phyloP scores from a whole-genome alignment of 2,888 invertebrate genomes.

The Euzophera pinguis region DNA sequence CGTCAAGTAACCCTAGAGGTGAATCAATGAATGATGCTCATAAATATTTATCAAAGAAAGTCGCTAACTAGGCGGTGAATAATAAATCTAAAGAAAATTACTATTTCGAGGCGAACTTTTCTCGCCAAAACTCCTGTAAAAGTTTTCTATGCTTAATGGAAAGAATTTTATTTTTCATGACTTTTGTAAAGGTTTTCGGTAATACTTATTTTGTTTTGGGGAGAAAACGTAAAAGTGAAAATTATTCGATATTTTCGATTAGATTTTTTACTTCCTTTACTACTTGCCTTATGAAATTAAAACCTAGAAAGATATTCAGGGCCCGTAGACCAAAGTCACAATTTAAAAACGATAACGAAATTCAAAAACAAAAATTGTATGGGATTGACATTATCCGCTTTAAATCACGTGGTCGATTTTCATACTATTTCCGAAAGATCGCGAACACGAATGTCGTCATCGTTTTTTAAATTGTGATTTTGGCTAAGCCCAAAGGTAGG shows the following conservation, averaged over 20 bases:
- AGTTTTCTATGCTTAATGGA: conserved; percentile 21
- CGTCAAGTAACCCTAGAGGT: conserved; percentile 1
- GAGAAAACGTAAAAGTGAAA: neutral
- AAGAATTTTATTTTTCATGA: conserved; percentile 11
- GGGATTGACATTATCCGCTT: no score
- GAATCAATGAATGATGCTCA: neutral
- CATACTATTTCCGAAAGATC: no score
- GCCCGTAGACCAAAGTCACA: no score
- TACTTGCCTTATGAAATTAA: no score
- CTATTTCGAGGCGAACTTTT: conserved; percentile 8
- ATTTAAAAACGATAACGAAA: no score
- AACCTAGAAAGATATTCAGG: no score
- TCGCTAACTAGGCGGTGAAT: conserved; percentile 4
- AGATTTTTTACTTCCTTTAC: no score
- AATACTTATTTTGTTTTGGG: conserved; percentile 7
- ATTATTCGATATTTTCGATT: neutral
- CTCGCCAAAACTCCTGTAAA: conserved; percentile 20
- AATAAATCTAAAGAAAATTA: conserved; percentile 8
- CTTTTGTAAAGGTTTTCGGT: neutral
- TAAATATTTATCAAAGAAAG: conserved; percentile 13
- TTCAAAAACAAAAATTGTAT: no score
- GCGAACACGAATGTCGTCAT: no score
- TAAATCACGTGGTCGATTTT: no score
- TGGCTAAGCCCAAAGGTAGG: no score
- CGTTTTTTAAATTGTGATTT: no score